Conservation (phyloP, 2,113 vertebrate species). For the Cichladusa arquata region DNA sequence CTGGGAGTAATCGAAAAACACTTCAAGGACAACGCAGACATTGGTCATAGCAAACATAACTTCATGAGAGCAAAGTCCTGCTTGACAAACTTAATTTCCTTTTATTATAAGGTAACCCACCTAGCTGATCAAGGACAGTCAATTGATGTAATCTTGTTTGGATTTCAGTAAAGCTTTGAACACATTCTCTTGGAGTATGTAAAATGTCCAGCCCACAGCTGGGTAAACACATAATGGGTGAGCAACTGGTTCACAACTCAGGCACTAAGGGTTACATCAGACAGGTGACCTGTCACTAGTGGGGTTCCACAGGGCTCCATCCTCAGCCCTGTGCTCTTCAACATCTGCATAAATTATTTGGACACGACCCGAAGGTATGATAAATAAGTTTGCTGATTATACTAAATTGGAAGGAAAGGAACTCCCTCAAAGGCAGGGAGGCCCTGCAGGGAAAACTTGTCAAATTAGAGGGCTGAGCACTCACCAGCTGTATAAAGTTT, state of each 20-base stretch:
- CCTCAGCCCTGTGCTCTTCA: rapidly evolving
- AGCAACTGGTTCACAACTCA: rapidly evolving
- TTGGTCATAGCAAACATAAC: not conserved
- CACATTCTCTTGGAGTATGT: not conserved
- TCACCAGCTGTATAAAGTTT: not conserved
- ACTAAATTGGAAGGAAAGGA: not conserved
- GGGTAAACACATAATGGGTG: not conserved
- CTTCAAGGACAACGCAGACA: not conserved
- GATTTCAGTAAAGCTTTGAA: not conserved
- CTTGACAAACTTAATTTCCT: not conserved
- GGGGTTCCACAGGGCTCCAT: not conserved
- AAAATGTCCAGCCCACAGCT: not conserved
- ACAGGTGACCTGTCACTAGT: not conserved
- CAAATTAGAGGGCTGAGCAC: not conserved
- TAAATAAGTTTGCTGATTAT: not conserved
- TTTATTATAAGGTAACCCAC: not conserved
- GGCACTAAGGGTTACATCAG: not conserved
- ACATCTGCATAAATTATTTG: not conserved
- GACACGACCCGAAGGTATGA: not conserved
- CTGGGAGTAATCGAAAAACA: not conserved
- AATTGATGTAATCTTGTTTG: not conserved
- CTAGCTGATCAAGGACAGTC: not conserved
- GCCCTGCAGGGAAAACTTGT: not conserved
- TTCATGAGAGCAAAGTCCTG: not conserved
- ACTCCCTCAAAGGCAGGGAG: not conserved